Evolutionary conservation across 2,888 invertebrate species (phyloP).

Genomic region (Selenia dentaria): DNA sequence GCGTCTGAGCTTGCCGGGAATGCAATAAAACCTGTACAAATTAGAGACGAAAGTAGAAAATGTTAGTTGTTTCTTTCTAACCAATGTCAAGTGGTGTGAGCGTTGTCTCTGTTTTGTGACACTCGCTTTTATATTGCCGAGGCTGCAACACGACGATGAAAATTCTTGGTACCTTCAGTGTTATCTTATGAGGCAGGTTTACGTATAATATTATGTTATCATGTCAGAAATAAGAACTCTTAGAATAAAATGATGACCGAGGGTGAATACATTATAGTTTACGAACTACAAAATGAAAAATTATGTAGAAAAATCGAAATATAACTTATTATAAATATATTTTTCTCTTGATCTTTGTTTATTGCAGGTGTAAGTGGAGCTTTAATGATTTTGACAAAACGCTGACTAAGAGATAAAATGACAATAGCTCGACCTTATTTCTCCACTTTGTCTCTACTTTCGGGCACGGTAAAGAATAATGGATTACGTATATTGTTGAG

Average conservation of each 20-base stretch:
- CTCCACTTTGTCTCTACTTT: too few relatives aligned
- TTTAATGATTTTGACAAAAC: too few relatives aligned
- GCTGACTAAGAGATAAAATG: too few relatives aligned
- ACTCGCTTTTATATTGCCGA: constrained; percentile 76
- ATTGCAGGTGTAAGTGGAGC: too few relatives aligned
- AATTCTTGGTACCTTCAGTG: constrained; percentile 79
- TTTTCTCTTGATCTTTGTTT: too few relatives aligned
- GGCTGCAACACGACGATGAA: constrained; percentile 76
- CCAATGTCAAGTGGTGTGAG: constrained; percentile 63
- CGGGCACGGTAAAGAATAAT: too few relatives aligned
- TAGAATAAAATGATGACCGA: constrained; percentile 42
- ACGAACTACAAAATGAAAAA: constrained; percentile 49
- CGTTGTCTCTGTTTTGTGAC: constrained; percentile 69
- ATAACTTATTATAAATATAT: too few relatives aligned
- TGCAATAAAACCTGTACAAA: constrained; percentile 82
- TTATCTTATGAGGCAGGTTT: constrained; percentile 77
- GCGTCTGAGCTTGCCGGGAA: constrained; percentile 81
- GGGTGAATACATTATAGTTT: constrained; percentile 50
- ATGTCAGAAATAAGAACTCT: constrained; percentile 49
- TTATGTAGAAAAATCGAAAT: too few relatives aligned
- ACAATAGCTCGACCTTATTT: too few relatives aligned
- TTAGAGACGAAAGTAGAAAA: constrained; percentile 67
- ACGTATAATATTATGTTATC: constrained; percentile 76
- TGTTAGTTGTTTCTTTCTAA: constrained; percentile 75
- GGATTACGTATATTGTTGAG: too few relatives aligned